Evolutionary conservation across 2,888 invertebrate species (phyloP), one percentile per base, ranked within the genome.

Genomic region (Apocheima hispidaria): DNA sequence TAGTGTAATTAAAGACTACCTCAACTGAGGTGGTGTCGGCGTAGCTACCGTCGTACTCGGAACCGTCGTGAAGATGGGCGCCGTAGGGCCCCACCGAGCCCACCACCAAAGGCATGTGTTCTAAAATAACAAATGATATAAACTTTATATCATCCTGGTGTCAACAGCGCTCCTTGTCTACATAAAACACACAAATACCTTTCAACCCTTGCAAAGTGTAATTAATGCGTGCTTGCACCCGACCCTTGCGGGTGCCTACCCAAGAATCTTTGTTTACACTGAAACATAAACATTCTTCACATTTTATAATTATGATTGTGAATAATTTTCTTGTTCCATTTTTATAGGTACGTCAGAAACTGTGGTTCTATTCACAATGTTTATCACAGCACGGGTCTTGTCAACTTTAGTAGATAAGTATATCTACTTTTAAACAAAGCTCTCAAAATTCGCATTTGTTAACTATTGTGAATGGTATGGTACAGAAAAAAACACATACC

Each of bases 31-130:
- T 94, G 54, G 90, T 94, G 64, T 95, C 94, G 0, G 95, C 95
- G 80, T 97, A 97, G 63, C 94, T 94, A 16, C 99, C 99, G n/a
- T 95, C 95, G 83, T 99, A 99, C 83, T 99, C 99, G 0, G 98
- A 98, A 10, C 97, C 97, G 84, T 99, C 98, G 78, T 96, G 96
- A 35, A 98, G 92, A 75, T 95, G 96, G 0, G 98, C 98, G 0
- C 98, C 99, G 82, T 97, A 99, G 0, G 99, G 98, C 0, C 99
- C 99, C 63, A 98, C 96, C 0, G 98, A 97, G 0, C 98, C 99
- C 20, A 97, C 97, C 46, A 99, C 94, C 71, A 96, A 81, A 10
- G 97, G 92, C 58, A 73, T 68, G 69, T 82, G 79, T 73, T 87
- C 92, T 89, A 71, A 59, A 77, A 72, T 61, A 53, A 70, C 53